phyloP scores from a whole-genome alignment of 2,113 vertebrate genomes.

The Silurus glanis region DNA sequence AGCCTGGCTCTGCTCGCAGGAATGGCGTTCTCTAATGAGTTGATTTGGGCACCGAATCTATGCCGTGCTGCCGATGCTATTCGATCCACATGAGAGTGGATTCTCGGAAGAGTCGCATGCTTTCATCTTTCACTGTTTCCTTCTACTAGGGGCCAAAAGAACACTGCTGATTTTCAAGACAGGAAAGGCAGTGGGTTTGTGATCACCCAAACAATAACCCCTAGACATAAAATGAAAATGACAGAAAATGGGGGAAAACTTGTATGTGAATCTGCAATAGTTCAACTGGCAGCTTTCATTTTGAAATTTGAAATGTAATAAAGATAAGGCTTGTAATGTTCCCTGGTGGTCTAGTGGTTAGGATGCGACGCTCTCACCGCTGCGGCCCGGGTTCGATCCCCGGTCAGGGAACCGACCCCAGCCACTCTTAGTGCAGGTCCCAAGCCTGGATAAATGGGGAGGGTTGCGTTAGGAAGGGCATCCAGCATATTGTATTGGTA shows the following conservation, averaged over 20 bases:
- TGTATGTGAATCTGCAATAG: not conserved
- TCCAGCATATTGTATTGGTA: not conserved
- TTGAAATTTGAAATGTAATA: too few species aligned
- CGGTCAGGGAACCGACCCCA: too few species aligned
- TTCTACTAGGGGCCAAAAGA: slow-evolving; percentile 41
- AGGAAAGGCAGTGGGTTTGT: slow-evolving; percentile 39
- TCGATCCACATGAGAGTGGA: slow-evolving; percentile 30
- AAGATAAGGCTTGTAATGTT: too few species aligned
- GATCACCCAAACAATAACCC: slow-evolving; percentile 38
- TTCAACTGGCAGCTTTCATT: not conserved
- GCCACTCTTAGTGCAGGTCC: too few species aligned
- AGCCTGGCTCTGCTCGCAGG: slow-evolving; percentile 16
- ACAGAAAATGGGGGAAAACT: not conserved
- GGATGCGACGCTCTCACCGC: too few species aligned
- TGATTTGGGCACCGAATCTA: not conserved
- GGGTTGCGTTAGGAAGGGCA: too few species aligned
- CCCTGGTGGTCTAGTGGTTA: too few species aligned
- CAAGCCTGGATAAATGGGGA: too few species aligned
- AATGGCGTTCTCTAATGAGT: slow-evolving; percentile 26
- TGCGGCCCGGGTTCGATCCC: too few species aligned
- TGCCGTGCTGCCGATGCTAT: slow-evolving; percentile 30
- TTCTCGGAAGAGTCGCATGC: slow-evolving; percentile 29
- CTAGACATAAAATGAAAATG: not conserved
- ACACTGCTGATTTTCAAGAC: slow-evolving; percentile 37
- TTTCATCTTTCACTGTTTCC: slow-evolving; percentile 42